phyloP scores from a whole-genome alignment of 30 jellyfish, hydroid and myxozoan species.

The Pelagia noctiluca region DNA sequence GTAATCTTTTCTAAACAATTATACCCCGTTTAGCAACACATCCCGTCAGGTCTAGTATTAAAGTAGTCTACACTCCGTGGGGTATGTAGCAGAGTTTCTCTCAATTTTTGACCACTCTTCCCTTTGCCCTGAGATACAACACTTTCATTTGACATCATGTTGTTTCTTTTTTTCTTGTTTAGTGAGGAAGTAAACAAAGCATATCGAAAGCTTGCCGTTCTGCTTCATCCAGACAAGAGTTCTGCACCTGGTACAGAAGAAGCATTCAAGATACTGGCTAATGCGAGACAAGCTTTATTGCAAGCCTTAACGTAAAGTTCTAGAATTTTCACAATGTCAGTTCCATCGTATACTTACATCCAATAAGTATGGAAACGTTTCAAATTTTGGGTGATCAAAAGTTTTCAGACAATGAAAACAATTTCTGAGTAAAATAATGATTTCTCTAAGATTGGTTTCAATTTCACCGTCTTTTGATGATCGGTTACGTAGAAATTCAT shows the following conservation, averaged over 20 bases:
- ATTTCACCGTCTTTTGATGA: no score
- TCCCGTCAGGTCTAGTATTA: no score
- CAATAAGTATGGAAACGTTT: neutral
- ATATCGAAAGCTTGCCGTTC: slow-evolving; percentile 75
- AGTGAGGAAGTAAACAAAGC: slow-evolving; percentile 84
- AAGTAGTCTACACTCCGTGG: neutral
- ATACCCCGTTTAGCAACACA: no score
- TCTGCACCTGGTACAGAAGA: slow-evolving; percentile 83
- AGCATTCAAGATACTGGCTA: slow-evolving; percentile 82
- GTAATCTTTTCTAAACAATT: no score
- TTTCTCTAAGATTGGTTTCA: no score
- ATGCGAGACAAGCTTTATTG: slow-evolving; percentile 72
- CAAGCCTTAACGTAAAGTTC: slow-evolving; percentile 3
- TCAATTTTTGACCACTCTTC: neutral
- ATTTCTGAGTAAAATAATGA: no score
- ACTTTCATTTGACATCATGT: no score
- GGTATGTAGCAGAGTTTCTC: neutral
- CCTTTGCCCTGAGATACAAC: no score
- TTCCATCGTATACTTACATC: neutral
- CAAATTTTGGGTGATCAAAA: no score
- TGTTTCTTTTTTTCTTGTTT: slow-evolving; percentile 8
- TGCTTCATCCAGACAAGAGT: slow-evolving; percentile 92
- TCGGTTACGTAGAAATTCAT: no score
- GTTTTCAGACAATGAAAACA: no score
- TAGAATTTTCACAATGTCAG: neutral